Percentiles rank a stretch among this genome's conserved stretches.
These are phyloP conservation scores for Benitochromis conjunctus DNA, from an alignment of 2,113 vertebrate species.

Conservation along the genomic window DNA sequence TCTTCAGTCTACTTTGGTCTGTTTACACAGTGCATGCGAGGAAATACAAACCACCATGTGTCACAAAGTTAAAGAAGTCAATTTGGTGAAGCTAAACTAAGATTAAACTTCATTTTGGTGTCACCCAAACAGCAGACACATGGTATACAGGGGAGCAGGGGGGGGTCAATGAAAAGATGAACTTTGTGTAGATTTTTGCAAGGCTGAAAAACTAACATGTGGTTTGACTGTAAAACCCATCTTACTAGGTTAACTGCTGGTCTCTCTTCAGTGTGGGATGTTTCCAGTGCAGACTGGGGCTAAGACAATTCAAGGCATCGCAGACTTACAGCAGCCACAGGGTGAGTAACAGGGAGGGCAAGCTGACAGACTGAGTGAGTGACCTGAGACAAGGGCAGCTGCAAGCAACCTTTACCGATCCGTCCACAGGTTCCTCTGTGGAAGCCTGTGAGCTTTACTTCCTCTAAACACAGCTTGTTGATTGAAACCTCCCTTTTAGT, in stretches of 20 bases:
- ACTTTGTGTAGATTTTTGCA: background rate
- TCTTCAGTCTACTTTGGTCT: background rate
- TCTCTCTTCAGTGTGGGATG: background rate
- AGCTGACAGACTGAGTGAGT: background rate
- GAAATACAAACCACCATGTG: background rate
- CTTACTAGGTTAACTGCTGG: background rate
- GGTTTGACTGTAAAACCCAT: no score
- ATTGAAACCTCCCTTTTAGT: background rate
- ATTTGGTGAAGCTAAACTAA: constrained; percentile 1
- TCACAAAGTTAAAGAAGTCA: constrained; percentile 6
- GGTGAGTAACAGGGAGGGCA: background rate
- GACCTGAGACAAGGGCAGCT: background rate
- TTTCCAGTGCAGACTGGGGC: background rate
- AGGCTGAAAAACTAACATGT: background rate
- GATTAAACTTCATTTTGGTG: constrained; percentile 32
- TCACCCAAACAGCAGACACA: constrained; percentile 30
- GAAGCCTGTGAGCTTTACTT: background rate
- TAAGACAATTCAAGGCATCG: background rate
- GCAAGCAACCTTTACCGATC: background rate
- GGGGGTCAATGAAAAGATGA: no score
- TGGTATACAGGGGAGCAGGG: background rate
- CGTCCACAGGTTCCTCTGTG: background rate
- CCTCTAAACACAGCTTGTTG: background rate
- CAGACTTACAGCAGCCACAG: background rate
- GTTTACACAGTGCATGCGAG: background rate